Conservation (phyloP, 2,113 vertebrate species). For the Pimephales promelas region DNA sequence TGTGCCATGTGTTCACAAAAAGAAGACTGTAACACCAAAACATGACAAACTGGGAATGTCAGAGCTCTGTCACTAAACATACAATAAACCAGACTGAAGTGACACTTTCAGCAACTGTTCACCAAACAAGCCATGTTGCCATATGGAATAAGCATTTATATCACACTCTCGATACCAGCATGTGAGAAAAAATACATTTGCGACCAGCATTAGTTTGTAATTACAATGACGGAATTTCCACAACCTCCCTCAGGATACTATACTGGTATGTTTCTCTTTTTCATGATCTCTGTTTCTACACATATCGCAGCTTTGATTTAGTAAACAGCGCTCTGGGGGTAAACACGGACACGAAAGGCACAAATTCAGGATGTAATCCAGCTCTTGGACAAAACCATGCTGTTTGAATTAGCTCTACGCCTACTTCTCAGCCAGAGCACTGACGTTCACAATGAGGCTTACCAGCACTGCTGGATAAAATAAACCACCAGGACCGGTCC, state of each 20-base stretch:
- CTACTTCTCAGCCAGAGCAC: slow-evolving; percentile 28
- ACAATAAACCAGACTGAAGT: too few relatives aligned
- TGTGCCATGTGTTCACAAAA: too few relatives aligned
- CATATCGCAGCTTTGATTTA: slow-evolving; percentile 36
- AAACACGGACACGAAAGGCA: slow-evolving; percentile 43
- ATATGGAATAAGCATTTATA: background rate
- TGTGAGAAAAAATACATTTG: background rate
- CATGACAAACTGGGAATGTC: too few relatives aligned
- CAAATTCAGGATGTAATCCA: slow-evolving; percentile 43
- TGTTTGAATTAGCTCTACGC: slow-evolving; percentile 50
- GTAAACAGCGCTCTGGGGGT: slow-evolving; percentile 47
- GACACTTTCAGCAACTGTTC: background rate
- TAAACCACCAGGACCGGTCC: background rate
- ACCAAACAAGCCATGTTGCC: background rate
- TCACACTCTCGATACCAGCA: background rate
- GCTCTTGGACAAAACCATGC: slow-evolving; percentile 40
- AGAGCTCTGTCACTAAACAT: too few relatives aligned
- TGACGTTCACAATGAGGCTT: slow-evolving; percentile 40
- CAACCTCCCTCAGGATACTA: background rate
- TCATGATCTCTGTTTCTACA: background rate
- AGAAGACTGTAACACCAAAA: background rate
- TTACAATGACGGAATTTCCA: slow-evolving; percentile 23
- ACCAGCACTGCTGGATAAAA: slow-evolving; percentile 18
- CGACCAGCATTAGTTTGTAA: background rate
- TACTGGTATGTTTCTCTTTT: slow-evolving; percentile 1